Conservation (phyloP, 2,888 invertebrate species). For the Tanaodytes sp. region DNA sequence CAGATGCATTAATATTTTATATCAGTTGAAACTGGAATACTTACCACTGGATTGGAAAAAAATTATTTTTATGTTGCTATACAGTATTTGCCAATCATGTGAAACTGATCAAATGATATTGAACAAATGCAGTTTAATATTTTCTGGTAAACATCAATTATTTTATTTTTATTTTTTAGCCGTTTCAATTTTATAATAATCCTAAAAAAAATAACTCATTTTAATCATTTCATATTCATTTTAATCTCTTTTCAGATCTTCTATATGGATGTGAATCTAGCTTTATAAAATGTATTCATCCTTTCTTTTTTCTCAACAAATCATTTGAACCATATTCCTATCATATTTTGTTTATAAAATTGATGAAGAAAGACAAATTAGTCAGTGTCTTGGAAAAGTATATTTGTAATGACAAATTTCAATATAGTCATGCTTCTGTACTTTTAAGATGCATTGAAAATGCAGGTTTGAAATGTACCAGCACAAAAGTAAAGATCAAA, state of each 20-base stretch:
- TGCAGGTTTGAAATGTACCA: slow-evolving; percentile 57
- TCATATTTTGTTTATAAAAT: slow-evolving; percentile 5
- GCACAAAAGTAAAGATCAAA: slow-evolving; percentile 26
- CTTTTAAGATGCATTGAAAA: slow-evolving; percentile 62
- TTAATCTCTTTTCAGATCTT: slow-evolving; percentile 27
- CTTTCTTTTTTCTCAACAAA: slow-evolving; percentile 23
- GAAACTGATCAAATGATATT: slow-evolving; percentile 15
- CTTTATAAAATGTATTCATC: slow-evolving; percentile 24
- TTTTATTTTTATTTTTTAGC: background rate
- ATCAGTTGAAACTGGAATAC: slow-evolving; percentile 24
- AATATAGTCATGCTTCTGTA: slow-evolving; percentile 29
- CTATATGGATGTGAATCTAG: slow-evolving; percentile 12
- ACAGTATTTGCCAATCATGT: slow-evolving; percentile 28
- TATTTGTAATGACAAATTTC: slow-evolving; percentile 12
- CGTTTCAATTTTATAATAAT: too few relatives aligned
- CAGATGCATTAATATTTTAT: slow-evolving; percentile 30
- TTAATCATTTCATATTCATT: slow-evolving; percentile 4
- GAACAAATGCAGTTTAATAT: slow-evolving; percentile 22
- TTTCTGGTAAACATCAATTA: slow-evolving; percentile 54
- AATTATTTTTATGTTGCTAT: slow-evolving; percentile 29
- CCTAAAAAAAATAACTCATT: slow-evolving; percentile 2
- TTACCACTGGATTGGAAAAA: slow-evolving; percentile 27
- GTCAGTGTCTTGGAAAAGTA: slow-evolving; percentile 2
- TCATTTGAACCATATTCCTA: slow-evolving; percentile 20
- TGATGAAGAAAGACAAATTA: slow-evolving; percentile 23